Evolutionary conservation across 2,113 vertebrate genomes (phyloP).

Genomic region (Suncus etruscus): DNA sequence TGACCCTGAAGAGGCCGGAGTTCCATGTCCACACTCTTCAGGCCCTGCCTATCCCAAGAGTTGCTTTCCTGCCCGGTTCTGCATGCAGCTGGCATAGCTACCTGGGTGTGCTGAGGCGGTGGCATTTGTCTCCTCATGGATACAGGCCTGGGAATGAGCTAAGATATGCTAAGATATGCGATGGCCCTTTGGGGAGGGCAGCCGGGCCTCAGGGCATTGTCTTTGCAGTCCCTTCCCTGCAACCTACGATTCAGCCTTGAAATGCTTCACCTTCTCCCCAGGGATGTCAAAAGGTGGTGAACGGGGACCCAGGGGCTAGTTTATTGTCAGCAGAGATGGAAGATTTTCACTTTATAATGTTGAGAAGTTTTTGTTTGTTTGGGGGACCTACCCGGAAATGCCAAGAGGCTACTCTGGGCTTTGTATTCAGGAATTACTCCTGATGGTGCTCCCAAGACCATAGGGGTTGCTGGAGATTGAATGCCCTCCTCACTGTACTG

Average conservation of each 20-base stretch:
- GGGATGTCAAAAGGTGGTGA: neutral
- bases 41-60: neutral
- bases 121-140: neutral
- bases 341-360: too few species aligned
- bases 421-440: too few species aligned
- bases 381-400: too few species aligned
- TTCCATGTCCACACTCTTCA: fast-evolving
- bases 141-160: neutral
- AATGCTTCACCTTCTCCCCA: neutral
- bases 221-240: neutral
- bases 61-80: fast-evolving
- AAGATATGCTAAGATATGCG: neutral
- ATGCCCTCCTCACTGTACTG: too few species aligned
- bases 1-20: neutral
- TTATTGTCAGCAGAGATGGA: neutral
- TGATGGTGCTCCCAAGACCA: too few species aligned
- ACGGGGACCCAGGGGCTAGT: neutral
- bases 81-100: neutral
- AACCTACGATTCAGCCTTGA: neutral
- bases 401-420: too few species aligned
- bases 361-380: too few species aligned
- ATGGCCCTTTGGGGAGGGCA: fast-evolving
- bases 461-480: too few species aligned
- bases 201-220: neutral
- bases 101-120: neutral